Percentiles rank a stretch among this genome's conserved stretches.
These are phyloP conservation scores for Orcinus orca DNA, from an alignment of 2,113 vertebrate species.

Conservation along the genomic window DNA sequence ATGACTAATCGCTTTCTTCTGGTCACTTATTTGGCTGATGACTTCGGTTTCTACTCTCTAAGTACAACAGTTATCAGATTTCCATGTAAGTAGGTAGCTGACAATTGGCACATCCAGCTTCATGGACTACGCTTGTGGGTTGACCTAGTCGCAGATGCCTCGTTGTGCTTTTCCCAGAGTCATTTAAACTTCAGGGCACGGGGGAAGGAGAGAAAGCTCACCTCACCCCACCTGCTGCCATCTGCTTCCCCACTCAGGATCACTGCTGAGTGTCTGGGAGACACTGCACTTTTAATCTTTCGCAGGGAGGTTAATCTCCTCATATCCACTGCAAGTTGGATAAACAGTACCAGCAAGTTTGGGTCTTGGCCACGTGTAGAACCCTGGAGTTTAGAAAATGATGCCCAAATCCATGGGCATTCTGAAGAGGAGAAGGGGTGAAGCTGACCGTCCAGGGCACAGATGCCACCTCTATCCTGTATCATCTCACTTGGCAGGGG, in stretches of 20 bases:
- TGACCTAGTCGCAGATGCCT: neutral
- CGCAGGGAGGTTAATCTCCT: neutral
- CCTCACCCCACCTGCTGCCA: neutral
- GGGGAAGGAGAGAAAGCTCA: constrained; percentile 28
- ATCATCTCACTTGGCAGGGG: neutral
- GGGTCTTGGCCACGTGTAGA: neutral
- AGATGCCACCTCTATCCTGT: neutral
- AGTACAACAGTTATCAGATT: constrained; percentile 72
- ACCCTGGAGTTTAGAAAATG: neutral
- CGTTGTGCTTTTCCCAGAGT: neutral
- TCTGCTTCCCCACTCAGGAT: neutral
- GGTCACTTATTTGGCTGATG: constrained; percentile 72
- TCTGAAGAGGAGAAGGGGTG: neutral
- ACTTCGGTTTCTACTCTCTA: constrained; percentile 72
- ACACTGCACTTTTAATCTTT: neutral
- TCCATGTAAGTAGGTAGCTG: constrained; percentile 51
- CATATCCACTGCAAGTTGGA: neutral
- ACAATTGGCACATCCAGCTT: constrained; percentile 53
- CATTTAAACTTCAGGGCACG: neutral
- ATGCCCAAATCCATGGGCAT: neutral
- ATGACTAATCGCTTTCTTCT: constrained; percentile 77
- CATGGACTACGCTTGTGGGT: neutral
- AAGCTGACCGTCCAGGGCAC: neutral
- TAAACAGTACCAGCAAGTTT: neutral
- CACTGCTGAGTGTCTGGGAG: neutral